Base-by-base conservation (phyloP, 2,113 vertebrate species). In the Oncorhynchus tshawytscha region DNA sequence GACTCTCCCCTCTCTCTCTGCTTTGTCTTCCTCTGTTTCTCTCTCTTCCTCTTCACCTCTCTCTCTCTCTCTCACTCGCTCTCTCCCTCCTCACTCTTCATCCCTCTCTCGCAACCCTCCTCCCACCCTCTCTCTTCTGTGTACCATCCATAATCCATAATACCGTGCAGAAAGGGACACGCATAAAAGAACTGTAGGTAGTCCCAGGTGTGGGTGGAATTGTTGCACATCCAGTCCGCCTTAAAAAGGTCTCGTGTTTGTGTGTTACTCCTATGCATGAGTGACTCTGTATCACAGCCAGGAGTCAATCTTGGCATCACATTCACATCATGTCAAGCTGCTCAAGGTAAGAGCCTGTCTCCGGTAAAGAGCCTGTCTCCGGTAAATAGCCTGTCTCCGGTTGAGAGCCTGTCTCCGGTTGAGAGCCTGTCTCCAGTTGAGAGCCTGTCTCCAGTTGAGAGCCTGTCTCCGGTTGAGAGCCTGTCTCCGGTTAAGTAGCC, bases 141-240 rank as follows among this genome's bases (percentile, higher is more conserved):
- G 1, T 66, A 22, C n/a, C 18, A 24, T 22, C 68, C 51, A 54
- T 54, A 54, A 45, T 45, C 39, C 51, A 54, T 54, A 45, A 45
- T 45, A 45, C 39, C 9, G 0, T 45, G 8, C 39, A 45, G 39
- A 45, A 16, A 54, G 49, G 18, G 13, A 54, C 51, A 54, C 39
- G 3, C 39, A 39, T 9, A 45, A 45, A 45, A 45, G 39, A 45
- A 54, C 16, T 54, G 51, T 68, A 54, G 77, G 54, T 65, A n/a
- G 72, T 62, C 59, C 75, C 68, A 78, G 74, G 74, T 79, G 79
- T 81, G 78, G 82, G 82, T 74, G 60, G 25, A 49, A 59, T 79
- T 73, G 79, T 59, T 74, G 59, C 59, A 22, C 18, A 22, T 22
- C 39, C 39, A 45, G 9, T 45, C n/a, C 9, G 59, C 3, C 59